These are phyloP conservation scores for Graphium colonna DNA, from an alignment of 2,888 invertebrate species.

Conservation along the genomic window DNA sequence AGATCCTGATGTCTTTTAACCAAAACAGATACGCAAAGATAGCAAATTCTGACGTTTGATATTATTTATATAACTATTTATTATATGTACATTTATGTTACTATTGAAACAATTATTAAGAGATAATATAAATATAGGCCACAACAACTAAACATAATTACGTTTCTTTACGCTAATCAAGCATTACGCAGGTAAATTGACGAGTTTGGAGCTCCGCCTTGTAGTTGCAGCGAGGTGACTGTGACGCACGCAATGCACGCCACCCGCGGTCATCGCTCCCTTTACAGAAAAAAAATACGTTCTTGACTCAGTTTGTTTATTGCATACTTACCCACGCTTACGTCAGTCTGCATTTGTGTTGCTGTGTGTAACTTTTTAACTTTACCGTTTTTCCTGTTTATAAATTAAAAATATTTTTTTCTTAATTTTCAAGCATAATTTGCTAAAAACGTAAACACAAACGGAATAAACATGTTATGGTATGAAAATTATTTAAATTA, in stretches of 20 bases:
- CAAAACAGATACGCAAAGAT: no score
- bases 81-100: no score
- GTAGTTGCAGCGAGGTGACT: slow-evolving; percentile 23
- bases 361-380: slow-evolving; percentile 22
- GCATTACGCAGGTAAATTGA: slow-evolving; percentile 16
- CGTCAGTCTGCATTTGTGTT: slow-evolving; percentile 39
- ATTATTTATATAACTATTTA: no score
- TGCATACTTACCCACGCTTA: slow-evolving; percentile 43
- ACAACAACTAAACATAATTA: slow-evolving; percentile 7
- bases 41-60: no score
- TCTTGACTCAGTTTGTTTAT: slow-evolving; percentile 61
- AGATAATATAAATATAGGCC: not conserved
- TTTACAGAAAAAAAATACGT: slow-evolving; percentile 52
- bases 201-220: slow-evolving; percentile 17
- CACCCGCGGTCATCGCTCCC: slow-evolving; percentile 69
- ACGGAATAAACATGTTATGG: no score
- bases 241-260: slow-evolving; percentile 47
- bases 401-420: not conserved
- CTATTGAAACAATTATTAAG: not conserved
- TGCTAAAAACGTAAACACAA: not conserved
- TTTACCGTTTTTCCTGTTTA: slow-evolving; percentile 18
- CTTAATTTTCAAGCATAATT: no score
- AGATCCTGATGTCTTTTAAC: no score
- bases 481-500: slow-evolving; percentile 9
- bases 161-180: slow-evolving; percentile 9